Evolutionary conservation across 2,888 invertebrate species (phyloP).

Genomic region (Hypsopygia costalis): DNA sequence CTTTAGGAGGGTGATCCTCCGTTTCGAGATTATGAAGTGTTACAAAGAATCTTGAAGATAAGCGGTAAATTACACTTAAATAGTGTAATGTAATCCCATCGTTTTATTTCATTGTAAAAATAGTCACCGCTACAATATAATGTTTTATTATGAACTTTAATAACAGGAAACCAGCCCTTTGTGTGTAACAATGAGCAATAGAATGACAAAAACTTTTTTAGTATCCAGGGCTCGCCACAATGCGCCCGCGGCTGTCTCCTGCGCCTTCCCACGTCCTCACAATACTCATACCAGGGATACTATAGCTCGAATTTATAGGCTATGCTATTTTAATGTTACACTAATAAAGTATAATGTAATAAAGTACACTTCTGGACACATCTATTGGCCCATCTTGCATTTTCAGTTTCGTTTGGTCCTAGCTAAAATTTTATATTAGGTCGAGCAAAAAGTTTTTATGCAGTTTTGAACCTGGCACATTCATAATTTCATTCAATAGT

Average conservation of each 20-base stretch:
- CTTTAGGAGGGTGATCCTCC: conserved; percentile 30
- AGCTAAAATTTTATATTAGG: no score
- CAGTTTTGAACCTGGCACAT: no score
- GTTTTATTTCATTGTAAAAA: conserved; percentile 1
- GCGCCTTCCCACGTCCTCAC: conserved; percentile 66
- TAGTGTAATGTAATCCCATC: background rate
- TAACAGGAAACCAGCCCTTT: conserved; percentile 68
- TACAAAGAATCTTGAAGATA: background rate
- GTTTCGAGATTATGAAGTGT: background rate
- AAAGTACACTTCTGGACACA: no score
- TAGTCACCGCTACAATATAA: conserved; percentile 26
- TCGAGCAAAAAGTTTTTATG: no score
- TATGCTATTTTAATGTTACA: conserved; percentile 6
- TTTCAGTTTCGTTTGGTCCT: no score
- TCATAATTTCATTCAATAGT: no score
- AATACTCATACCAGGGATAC: background rate
- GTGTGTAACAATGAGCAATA: conserved; percentile 67
- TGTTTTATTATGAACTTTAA: conserved; percentile 47
- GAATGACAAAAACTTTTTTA: conserved; percentile 66
- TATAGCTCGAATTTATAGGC: conserved; percentile 23
- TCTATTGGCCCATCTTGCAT: no score
- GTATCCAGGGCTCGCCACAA: conserved; percentile 57
- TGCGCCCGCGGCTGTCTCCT: conserved; percentile 57
- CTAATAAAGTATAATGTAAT: no score
- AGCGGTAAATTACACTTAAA: background rate